These are phyloP conservation scores for Epiblema foenella DNA, from an alignment of 2,888 invertebrate genomes.

Conservation along the genomic window DNA sequence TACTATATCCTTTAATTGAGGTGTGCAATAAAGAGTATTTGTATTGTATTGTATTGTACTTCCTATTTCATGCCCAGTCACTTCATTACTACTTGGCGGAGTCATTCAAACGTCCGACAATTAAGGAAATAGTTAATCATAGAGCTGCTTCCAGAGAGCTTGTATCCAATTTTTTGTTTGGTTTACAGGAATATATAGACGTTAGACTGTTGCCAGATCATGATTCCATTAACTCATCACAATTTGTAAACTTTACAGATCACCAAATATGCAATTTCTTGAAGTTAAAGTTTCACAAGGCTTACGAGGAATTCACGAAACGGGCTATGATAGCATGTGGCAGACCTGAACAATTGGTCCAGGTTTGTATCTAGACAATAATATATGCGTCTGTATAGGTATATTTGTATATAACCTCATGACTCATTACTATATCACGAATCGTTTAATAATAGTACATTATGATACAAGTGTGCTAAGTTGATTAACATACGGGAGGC, in stretches of 20 bases:
- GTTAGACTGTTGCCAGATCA: neutral
- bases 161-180: too few species aligned
- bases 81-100: neutral
- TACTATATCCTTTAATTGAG: too few species aligned
- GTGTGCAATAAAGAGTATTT: too few species aligned
- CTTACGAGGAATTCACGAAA: constrained; percentile 88
- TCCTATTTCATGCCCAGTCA: neutral
- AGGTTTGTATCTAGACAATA: constrained; percentile 56
- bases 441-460: neutral
- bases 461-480: too few species aligned
- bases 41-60: too few species aligned
- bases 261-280: constrained; percentile 92
- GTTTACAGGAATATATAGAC: too few species aligned
- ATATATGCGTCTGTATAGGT: neutral
- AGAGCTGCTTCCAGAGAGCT: too few species aligned
- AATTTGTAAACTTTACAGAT: constrained; percentile 81
- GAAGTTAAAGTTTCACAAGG: constrained; percentile 87
- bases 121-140: neutral
- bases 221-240: neutral
- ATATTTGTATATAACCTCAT: constrained; percentile 20
- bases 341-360: constrained; percentile 75
- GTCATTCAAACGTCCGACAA: neutral
- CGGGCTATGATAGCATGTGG: constrained; percentile 87
- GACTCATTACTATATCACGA: neutral
- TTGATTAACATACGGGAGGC: too few species aligned